Evolutionary conservation across 1,140 invertebrate species (phyloP).

Genomic region (Plodia interpunctella): DNA sequence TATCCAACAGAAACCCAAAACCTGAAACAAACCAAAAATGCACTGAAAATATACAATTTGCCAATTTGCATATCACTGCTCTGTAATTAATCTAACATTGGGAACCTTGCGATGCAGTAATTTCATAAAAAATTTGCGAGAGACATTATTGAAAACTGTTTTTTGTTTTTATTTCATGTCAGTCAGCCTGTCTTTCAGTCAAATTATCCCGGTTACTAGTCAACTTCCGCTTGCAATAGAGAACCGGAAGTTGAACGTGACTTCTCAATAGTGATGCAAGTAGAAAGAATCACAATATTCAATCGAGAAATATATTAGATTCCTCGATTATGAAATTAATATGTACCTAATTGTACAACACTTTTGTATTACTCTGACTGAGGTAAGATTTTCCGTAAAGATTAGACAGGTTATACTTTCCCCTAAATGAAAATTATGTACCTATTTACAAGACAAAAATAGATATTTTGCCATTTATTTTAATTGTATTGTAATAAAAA

Average conservation of each 20-base stretch:
- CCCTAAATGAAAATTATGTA: no score
- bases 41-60: background rate
- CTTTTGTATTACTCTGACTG: no score
- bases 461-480: no score
- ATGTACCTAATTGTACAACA: no score
- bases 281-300: no score
- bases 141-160: conserved; percentile 58
- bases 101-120: conserved; percentile 18
- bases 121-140: conserved; percentile 60
- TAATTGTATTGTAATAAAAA: no score
- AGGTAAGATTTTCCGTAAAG: no score
- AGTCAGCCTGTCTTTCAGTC: conserved; percentile 21
- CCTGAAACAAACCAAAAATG: conserved; percentile 26
- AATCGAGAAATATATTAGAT: no score
- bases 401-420: no score
- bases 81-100: background rate
- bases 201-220: conserved; percentile 18
- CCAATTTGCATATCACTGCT: background rate
- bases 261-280: conserved; percentile 14
- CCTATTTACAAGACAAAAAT: no score
- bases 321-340: no score
- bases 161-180: conserved; percentile 59
- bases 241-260: conserved; percentile 1
- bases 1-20: conserved; percentile 34
- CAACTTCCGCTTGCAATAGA: background rate